phyloP scores from a whole-genome alignment of 2,797 vertebrate species.

The Scolopax bukidnonensis region DNA sequence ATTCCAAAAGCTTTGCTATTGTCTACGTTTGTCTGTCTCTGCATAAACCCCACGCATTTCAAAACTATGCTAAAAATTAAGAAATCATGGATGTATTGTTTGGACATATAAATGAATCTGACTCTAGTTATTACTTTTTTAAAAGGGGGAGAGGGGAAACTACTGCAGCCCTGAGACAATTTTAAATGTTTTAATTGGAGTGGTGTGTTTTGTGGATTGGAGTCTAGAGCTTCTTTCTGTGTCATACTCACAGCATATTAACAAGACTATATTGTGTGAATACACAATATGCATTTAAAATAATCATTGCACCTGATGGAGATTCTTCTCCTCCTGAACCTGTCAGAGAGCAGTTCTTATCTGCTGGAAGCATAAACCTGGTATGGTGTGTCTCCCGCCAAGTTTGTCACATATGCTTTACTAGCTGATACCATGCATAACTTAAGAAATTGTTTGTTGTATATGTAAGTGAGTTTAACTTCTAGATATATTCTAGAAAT shows the following conservation, averaged over 20 bases:
- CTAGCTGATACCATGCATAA: background rate
- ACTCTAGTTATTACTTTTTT: background rate
- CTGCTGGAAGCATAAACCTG: background rate
- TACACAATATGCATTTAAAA: background rate
- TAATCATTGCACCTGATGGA: background rate
- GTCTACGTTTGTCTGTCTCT: background rate
- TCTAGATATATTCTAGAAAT: background rate
- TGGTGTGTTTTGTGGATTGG: background rate
- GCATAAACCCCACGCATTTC: background rate
- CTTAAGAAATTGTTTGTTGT: background rate
- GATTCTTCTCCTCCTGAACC: background rate
- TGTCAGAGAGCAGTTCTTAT: background rate
- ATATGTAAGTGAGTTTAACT: background rate
- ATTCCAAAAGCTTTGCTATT: background rate
- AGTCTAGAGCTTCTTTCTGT: background rate
- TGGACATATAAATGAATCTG: background rate
- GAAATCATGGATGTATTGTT: background rate
- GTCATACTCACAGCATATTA: background rate
- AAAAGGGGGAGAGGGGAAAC: background rate
- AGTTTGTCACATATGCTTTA: background rate
- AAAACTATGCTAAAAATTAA: background rate
- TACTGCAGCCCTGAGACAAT: background rate
- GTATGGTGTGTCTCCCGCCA: background rate
- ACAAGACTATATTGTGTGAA: background rate
- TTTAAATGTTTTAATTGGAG: background rate